Evolutionary conservation across 2,797 vertebrate genomes (phyloP), one percentile per base, ranked within the genome.

Genomic region (Hydrocynus forskahlii): DNA sequence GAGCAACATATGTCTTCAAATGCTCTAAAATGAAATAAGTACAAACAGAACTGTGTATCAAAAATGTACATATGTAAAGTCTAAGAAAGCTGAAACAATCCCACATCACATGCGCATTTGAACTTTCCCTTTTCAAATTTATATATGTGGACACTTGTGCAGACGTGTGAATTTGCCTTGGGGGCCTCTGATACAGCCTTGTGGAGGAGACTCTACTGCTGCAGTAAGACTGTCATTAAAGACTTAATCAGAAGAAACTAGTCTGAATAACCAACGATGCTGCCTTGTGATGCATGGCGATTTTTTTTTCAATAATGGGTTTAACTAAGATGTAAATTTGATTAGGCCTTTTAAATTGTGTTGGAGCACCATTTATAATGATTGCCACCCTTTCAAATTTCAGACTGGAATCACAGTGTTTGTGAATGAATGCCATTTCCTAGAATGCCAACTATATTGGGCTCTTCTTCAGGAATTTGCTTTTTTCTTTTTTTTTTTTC

Each of bases 391-490:
- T 80, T 64, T 77, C 21, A 67, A 54, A 75, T 78, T 63, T 81
- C 9, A 4, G 23, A 74, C 43, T 59, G 62, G 68, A 54, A 81
- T 69, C 25, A 50, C 35, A 78, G n/a, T 0, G 69, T 57, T 74
- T 76, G 45, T 77, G 52, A 80, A 81, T 79, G 62, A 75, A 75
- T 55, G 17, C 35, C 50, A 74, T 84, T 90, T 87, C 85, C 80
- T 82, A 48, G 79, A 82, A 88, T 84, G 77, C 79, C 72, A 88
- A 88, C 89, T 77, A 87, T 87, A 85, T 75, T 81, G 79, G 73
- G 81, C 59, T 69, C 71, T 70, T 80, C 77, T 85, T 79, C 79
- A 87, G 85, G 89, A 92, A 91, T 90, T 83, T 74, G 79, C 25
- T 17, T 29, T 17, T 55, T 50, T n/a, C 9, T n/a, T 85, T 83